Base-by-base conservation (phyloP, 2,888 invertebrate species). In the Sesia bembeciformis region DNA sequence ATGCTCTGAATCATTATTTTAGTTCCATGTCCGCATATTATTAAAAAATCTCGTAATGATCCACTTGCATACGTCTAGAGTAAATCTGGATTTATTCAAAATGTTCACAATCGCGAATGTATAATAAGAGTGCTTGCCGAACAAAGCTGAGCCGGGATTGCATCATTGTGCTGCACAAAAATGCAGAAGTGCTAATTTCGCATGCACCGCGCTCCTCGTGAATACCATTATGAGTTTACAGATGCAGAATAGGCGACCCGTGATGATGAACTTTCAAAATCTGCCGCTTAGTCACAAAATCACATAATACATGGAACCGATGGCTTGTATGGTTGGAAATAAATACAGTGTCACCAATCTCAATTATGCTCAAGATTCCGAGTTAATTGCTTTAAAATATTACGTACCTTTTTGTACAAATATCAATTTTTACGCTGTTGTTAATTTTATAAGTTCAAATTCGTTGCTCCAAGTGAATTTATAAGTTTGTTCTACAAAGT, bases 111-210 rank as follows among this genome's bases (percentile, higher is more conserved):
- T 80, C 72, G 68, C 69, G 72, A 73, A 77, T 73, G 71, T 46
- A n/a, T n/a, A n/a, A n/a, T n/a, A 7, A 70, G 72, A 65, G 70
- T 70, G 73, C 73, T 74, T 71, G 69, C 70, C 71, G 70, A 66
- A 84, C 81, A 85, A 86, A 84, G 81, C 72, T 65, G 74, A 74
- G 75, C 68, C 67, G 69, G 70, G 77, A 82, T 86, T 84, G 78
- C 83, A 78, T 84, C 82, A 85, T 84, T 84, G 84, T 86, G 74
- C 73, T 71, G 61, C 70, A 83, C 79, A 84, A 85, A 86, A 85
- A 83, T 78, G 76, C 78, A 77, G 74, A 74, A 75, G 72, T 75
- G 71, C 82, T 82, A 84, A 85, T 84, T 85, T 81, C 68, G 72
- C 72, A 84, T 84, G 78, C 79, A 72, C 74, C 63, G 68, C 65